Evolutionary conservation across 2,113 vertebrate genomes (phyloP).

Genomic region (Myotis davidii): DNA sequence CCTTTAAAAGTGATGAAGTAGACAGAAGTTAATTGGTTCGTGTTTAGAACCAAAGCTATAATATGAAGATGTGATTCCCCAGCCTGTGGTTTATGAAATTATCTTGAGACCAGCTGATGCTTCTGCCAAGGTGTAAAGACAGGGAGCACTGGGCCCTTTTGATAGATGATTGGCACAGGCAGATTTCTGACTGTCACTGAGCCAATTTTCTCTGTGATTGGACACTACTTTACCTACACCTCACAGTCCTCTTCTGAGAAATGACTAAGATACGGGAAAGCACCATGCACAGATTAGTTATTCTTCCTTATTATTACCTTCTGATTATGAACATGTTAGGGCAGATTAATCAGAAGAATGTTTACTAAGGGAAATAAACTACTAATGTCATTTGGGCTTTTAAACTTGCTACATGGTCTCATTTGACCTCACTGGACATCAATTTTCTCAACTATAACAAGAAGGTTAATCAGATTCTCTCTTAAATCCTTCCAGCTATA

Average conservation of each 20-base stretch:
- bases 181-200: not conserved
- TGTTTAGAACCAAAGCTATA: not conserved
- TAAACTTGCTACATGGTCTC: conserved; percentile 36
- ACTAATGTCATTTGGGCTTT: conserved; percentile 41
- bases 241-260: not conserved
- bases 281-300: not conserved
- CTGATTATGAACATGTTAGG: not conserved
- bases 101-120: not conserved
- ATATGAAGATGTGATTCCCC: not conserved
- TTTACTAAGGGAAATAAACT: conserved; percentile 48
- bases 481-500: conserved; percentile 47
- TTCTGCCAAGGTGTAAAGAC: not conserved
- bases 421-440: conserved; percentile 32
- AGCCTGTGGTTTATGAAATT: not conserved
- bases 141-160: not conserved
- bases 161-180: not conserved
- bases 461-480: conserved; percentile 61
- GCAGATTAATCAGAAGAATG: conserved; percentile 1
- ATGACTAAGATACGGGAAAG: not conserved
- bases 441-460: conserved; percentile 54
- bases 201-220: not conserved
- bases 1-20: not conserved
- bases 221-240: not conserved
- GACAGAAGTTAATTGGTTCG: conserved; percentile 9
- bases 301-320: not conserved